Evolutionary conservation across 2,797 vertebrate species (phyloP).

Genomic region (Anniella stebbinsi): DNA sequence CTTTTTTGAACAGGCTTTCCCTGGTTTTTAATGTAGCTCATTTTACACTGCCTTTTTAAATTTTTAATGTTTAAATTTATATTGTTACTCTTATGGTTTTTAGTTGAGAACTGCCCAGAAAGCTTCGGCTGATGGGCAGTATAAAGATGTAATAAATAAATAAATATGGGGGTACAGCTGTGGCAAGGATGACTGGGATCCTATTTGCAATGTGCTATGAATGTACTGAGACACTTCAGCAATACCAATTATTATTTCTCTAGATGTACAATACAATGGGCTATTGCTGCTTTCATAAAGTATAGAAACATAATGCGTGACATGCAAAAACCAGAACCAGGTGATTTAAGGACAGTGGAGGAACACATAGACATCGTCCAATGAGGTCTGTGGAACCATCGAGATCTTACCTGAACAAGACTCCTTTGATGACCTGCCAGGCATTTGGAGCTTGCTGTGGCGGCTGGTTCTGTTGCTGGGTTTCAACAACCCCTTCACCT

Average conservation of each 20-base stretch:
- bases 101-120: too few species aligned
- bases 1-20: too few species aligned
- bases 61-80: too few species aligned
- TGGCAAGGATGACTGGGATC: background rate
- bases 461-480: conserved; percentile 81
- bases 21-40: too few species aligned
- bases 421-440: conserved; percentile 96
- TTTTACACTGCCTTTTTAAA: too few species aligned
- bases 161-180: background rate
- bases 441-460: conserved; percentile 86
- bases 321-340: background rate
- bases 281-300: background rate
- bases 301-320: background rate
- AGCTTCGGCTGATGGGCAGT: too few species aligned
- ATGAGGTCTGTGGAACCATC: background rate
- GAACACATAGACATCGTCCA: background rate
- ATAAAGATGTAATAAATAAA: too few species aligned
- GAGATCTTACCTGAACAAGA: conserved; percentile 88
- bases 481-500: conserved; percentile 81
- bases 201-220: too few species aligned
- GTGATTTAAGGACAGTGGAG: background rate
- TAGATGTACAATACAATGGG: background rate
- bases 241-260: background rate
- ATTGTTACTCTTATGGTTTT: too few species aligned
- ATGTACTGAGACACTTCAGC: background rate